These are phyloP conservation scores for Perognathus longimembris DNA, from an alignment of 2,113 vertebrate genomes.

Conservation along the genomic window DNA sequence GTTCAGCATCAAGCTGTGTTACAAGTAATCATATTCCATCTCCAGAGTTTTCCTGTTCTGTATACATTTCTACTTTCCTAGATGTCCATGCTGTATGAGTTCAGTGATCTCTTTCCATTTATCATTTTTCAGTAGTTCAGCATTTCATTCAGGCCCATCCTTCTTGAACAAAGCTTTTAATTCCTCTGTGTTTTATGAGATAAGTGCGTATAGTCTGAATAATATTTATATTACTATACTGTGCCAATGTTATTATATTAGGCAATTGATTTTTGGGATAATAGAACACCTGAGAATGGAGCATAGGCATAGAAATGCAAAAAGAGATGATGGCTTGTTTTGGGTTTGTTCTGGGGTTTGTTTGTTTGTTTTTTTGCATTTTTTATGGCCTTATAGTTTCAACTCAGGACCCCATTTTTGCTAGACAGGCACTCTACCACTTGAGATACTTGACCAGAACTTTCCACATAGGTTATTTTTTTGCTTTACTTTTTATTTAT, in stretches of 20 bases:
- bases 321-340: neutral
- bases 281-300: neutral
- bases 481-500: too few species aligned
- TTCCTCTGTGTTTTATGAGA: neutral
- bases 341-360: too few species aligned
- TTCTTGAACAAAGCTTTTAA: slow-evolving; percentile 21
- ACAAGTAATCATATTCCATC: neutral
- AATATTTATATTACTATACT: neutral
- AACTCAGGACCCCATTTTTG: too few species aligned
- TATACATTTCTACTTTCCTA: neutral
- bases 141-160: neutral
- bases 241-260: neutral
- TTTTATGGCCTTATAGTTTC: too few species aligned
- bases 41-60: neutral
- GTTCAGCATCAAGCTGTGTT: neutral
- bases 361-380: neutral
- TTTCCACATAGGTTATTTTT: too few species aligned
- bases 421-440: too few species aligned
- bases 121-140: neutral
- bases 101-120: neutral
- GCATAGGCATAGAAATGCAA: neutral
- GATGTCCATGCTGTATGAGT: neutral
- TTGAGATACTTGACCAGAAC: too few species aligned
- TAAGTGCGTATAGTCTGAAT: neutral
- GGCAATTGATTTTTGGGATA: neutral